These are phyloP conservation scores for Delichon dasypus DNA, from an alignment of 2,797 vertebrate species.

Conservation along the genomic window DNA sequence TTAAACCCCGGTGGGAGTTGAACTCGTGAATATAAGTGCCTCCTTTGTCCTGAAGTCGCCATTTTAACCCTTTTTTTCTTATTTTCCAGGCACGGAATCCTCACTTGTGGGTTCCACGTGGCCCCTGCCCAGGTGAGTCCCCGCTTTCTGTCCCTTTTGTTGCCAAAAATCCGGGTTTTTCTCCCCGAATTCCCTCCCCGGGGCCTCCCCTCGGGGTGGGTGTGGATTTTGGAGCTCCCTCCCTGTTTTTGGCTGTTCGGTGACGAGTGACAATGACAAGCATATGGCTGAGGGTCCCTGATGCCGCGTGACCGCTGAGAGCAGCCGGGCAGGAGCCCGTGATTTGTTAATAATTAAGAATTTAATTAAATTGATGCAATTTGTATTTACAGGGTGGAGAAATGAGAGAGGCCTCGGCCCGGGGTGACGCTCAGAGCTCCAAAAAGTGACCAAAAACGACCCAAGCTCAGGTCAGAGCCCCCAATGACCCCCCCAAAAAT, in stretches of 20 bases:
- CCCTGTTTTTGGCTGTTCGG: background rate
- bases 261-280: background rate
- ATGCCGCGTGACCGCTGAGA: background rate
- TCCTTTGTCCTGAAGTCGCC: accelerated
- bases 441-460: accelerated
- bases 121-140: accelerated
- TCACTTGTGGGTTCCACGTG: accelerated
- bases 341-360: accelerated
- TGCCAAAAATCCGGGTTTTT: background rate
- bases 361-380: accelerated
- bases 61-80: accelerated
- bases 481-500: accelerated
- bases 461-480: background rate
- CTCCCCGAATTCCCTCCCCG: accelerated
- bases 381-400: accelerated
- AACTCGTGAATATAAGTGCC: accelerated
- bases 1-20: accelerated
- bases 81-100: accelerated
- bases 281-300: background rate
- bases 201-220: too few relatives aligned
- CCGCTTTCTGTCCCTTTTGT: accelerated
- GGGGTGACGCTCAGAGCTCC: accelerated
- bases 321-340: accelerated
- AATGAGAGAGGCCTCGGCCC: accelerated
- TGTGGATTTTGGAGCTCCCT: accelerated